phyloP scores from a whole-genome alignment of 2,797 vertebrate genomes.

The Phrynocephalus vlangalii region DNA sequence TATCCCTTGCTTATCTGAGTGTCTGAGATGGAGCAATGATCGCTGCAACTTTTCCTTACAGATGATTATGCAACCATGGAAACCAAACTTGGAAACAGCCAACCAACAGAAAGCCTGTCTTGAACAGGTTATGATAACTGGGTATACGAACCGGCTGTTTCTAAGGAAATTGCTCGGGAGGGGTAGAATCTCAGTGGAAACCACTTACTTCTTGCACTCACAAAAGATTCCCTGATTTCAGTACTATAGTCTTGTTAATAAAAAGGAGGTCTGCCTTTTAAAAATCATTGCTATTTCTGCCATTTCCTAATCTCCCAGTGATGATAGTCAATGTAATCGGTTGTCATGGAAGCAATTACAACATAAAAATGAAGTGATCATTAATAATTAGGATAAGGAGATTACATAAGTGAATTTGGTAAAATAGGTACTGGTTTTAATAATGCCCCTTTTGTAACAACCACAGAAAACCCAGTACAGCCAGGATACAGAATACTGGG shows the following conservation, averaged over 20 bases:
- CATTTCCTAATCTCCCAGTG: slow-evolving; percentile 74
- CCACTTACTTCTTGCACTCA: slow-evolving; percentile 58
- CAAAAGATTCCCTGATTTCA: slow-evolving; percentile 56
- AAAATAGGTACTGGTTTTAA: slow-evolving; percentile 61
- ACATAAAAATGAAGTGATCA: slow-evolving; percentile 73
- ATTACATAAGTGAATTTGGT: slow-evolving; percentile 68
- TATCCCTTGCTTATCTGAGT: slow-evolving; percentile 7
- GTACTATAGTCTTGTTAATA: slow-evolving; percentile 74
- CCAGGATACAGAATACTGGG: not conserved
- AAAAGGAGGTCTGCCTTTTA: slow-evolving; percentile 65
- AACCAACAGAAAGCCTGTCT: slow-evolving; percentile 24
- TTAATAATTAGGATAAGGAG: slow-evolving; percentile 75
- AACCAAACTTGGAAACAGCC: slow-evolving; percentile 8
- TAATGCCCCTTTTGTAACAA: slow-evolving; percentile 47
- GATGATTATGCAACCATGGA: slow-evolving; percentile 24
- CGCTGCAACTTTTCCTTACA: slow-evolving; percentile 10
- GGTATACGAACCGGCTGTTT: slow-evolving; percentile 55
- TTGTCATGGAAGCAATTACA: slow-evolving; percentile 78
- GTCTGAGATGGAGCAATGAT: not conserved
- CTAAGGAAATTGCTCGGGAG: slow-evolving; percentile 65
- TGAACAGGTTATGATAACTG: slow-evolving; percentile 44
- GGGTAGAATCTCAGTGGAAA: slow-evolving; percentile 66
- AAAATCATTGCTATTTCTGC: slow-evolving; percentile 68
- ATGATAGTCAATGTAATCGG: slow-evolving; percentile 73
- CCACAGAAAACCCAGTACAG: not conserved